A percentile compares a stretch with the other conserved stretches of the same genome.
Evolutionary conservation across 1,140 invertebrate genomes (phyloP).

Genomic region (Triops cancriformis): DNA sequence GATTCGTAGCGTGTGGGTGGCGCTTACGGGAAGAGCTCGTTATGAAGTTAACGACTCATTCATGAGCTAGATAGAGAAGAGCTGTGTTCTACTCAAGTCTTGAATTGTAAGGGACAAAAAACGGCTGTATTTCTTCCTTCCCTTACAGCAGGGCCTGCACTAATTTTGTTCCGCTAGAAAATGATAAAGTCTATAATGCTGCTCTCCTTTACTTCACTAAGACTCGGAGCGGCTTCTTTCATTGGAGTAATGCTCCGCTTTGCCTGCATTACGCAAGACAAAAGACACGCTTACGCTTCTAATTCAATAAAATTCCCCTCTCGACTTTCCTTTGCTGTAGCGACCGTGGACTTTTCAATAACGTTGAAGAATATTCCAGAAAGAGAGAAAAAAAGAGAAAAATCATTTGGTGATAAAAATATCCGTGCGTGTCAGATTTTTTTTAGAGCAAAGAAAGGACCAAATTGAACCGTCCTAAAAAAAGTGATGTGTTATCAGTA

Average conservation of each 20-base stretch:
- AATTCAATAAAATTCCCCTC: neutral
- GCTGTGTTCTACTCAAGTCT: conserved; percentile 1
- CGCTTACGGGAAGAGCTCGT: conserved; percentile 9
- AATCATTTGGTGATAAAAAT: neutral
- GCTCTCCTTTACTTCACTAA: neutral
- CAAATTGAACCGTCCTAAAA: neutral
- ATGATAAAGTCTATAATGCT: neutral
- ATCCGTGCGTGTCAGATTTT: neutral
- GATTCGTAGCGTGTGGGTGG: neutral
- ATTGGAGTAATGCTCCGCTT: neutral
- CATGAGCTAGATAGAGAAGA: neutral
- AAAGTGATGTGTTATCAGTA: neutral
- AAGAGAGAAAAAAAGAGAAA: neutral
- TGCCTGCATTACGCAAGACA: neutral
- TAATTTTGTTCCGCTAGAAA: neutral
- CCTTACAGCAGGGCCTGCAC: neutral
- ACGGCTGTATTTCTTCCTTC: neutral
- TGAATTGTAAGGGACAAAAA: neutral
- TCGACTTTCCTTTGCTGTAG: too few relatives aligned
- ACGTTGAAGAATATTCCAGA: too few relatives aligned
- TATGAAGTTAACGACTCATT: conserved; percentile 11
- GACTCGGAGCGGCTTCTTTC: neutral
- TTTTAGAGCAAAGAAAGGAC: neutral
- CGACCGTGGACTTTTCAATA: too few relatives aligned
- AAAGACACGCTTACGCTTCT: neutral